These are phyloP conservation scores for Sciurus vulgaris DNA, from an alignment of 2,797 vertebrate genomes.

Conservation along the genomic window DNA sequence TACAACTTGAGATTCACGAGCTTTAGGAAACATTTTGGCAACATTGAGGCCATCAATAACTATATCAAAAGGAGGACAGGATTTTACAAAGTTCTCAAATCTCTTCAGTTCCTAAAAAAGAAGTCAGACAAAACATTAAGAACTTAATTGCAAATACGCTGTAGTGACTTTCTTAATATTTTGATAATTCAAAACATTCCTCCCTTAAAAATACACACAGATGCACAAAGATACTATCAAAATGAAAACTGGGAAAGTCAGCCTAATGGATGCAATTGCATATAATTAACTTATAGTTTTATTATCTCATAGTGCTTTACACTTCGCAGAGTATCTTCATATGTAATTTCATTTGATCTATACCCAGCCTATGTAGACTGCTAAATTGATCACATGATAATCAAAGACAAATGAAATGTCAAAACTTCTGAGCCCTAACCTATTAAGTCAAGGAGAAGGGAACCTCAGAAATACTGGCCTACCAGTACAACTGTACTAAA, in stretches of 20 bases:
- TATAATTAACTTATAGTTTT: conserved; percentile 1
- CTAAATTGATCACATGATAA: background rate
- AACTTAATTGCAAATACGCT: conserved; percentile 42
- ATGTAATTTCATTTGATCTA: background rate
- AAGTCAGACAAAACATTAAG: conserved; percentile 67
- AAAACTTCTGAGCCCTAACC: background rate
- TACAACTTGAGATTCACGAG: conserved; percentile 91
- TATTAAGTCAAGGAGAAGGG: background rate
- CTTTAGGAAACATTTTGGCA: conserved; percentile 88
- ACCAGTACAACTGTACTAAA: background rate
- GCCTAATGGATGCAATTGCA: background rate
- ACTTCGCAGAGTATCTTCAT: background rate
- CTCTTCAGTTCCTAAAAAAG: conserved; percentile 90
- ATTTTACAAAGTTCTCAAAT: conserved; percentile 93
- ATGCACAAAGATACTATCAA: background rate
- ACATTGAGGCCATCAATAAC: conserved; percentile 97
- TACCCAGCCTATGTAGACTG: background rate
- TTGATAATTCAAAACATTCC: conserved; percentile 34
- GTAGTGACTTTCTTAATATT: conserved; percentile 9
- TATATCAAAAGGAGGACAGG: conserved; percentile 92
- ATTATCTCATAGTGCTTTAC: background rate
- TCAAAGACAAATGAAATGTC: background rate
- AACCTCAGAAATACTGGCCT: background rate
- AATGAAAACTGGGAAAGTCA: conserved; percentile 53
- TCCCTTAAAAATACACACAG: background rate